Evolutionary conservation across 2,888 invertebrate genomes (phyloP).

Genomic region (Marronus borbonicus): DNA sequence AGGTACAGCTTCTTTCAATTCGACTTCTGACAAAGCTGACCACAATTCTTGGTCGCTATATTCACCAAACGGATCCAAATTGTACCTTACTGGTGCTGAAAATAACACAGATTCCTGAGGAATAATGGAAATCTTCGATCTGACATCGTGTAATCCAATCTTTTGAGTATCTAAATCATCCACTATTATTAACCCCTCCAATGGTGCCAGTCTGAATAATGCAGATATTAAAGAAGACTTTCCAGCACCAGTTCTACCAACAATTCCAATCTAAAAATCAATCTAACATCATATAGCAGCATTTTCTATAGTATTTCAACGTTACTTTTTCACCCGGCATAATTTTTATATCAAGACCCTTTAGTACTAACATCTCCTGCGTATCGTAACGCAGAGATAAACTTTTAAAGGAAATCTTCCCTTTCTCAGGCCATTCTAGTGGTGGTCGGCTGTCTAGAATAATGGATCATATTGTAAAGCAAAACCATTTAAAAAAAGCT

Average conservation of each 20-base stretch:
- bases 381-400: slow-evolving; percentile 79
- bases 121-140: slow-evolving; percentile 81
- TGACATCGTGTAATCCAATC: slow-evolving; percentile 75
- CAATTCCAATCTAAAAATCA: slow-evolving; percentile 79
- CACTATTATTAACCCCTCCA: slow-evolving; percentile 79
- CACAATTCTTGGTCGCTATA: slow-evolving; percentile 82
- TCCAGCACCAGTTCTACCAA: slow-evolving; percentile 89
- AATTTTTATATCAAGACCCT: slow-evolving; percentile 79
- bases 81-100: slow-evolving; percentile 81
- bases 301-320: not conserved
- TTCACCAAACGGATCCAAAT: slow-evolving; percentile 83
- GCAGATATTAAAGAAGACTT: slow-evolving; percentile 83
- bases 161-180: slow-evolving; percentile 76
- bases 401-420: slow-evolving; percentile 76
- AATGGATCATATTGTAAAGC: not conserved
- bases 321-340: slow-evolving; percentile 80
- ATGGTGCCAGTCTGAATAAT: slow-evolving; percentile 72
- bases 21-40: slow-evolving; percentile 82
- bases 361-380: slow-evolving; percentile 78
- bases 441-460: slow-evolving; percentile 75
- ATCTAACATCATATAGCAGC: slow-evolving; percentile 66
- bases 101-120: slow-evolving; percentile 86
- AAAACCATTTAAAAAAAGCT: not conserved
- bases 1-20: slow-evolving; percentile 80
- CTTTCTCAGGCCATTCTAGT: slow-evolving; percentile 79